phyloP scores from a whole-genome alignment of 2,797 vertebrate genomes.

The Podarcis siculus region DNA sequence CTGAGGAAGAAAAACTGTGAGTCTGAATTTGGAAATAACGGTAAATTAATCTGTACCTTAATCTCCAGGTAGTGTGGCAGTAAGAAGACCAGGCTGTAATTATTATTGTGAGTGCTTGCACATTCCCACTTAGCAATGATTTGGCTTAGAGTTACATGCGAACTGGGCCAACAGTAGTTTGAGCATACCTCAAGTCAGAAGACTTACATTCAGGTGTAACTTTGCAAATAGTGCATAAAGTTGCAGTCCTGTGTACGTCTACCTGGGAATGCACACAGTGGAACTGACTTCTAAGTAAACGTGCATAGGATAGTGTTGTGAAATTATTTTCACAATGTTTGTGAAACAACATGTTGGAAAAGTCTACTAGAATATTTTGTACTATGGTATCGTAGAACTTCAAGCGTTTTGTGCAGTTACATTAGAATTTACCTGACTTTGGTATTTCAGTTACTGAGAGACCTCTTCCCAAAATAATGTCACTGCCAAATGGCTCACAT shows the following conservation, averaged over 20 bases:
- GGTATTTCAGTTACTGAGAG: not conserved
- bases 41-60: no score
- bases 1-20: no score
- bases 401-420: not conserved
- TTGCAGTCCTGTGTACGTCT: not conserved
- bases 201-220: not conserved
- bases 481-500: not conserved
- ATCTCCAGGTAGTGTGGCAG: no score
- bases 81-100: no score
- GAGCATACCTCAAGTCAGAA: not conserved
- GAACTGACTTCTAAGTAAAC: not conserved
- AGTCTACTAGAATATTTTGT: not conserved
- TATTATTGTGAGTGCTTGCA: no score
- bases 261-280: not conserved
- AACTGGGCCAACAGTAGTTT: not conserved
- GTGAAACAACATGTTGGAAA: not conserved
- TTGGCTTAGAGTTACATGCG: not conserved
- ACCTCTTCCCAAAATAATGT: not conserved
- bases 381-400: not conserved
- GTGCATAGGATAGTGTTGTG: not conserved
- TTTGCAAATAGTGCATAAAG: not conserved
- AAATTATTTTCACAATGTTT: not conserved
- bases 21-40: no score
- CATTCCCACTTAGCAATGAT: no score
- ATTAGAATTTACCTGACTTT: not conserved